Percentiles rank a stretch among this genome's conserved stretches.
Conservation (phyloP, 2,113 vertebrate genomes). For the Amblyornis subalaris region DNA sequence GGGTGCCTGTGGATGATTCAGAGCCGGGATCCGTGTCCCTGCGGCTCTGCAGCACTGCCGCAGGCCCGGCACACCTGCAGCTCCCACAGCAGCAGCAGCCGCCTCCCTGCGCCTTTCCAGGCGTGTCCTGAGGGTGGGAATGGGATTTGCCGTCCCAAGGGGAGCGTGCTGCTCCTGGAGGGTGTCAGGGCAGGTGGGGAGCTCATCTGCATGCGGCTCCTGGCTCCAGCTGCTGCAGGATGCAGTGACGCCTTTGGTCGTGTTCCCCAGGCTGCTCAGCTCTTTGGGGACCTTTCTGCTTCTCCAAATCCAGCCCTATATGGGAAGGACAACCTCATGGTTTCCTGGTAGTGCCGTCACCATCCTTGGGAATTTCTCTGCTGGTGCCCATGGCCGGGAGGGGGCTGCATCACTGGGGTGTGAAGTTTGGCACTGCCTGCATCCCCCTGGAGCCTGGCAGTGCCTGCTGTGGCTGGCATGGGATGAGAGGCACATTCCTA, state of each 20-base stretch:
- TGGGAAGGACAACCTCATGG: fast-evolving
- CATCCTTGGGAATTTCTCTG: background rate
- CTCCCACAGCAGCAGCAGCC: background rate
- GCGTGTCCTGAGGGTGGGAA: background rate
- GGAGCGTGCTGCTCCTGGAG: background rate
- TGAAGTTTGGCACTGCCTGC: background rate
- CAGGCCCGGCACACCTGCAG: background rate
- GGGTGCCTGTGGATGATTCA: background rate
- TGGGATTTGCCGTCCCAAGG: background rate
- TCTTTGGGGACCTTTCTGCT: background rate
- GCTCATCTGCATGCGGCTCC: background rate
- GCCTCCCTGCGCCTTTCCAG: background rate
- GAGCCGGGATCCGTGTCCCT: background rate
- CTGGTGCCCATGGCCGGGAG: background rate
- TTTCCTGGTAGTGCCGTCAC: background rate
- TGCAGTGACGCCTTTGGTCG: background rate
- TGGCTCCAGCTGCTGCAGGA: background rate
- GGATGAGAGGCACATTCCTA: background rate
- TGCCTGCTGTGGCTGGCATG: background rate
- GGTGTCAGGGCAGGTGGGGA: background rate
- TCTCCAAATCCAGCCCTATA: background rate
- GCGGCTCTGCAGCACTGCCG: background rate
- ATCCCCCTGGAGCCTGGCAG: background rate
- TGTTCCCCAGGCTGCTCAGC: background rate
- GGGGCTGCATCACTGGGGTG: background rate